Base-by-base conservation (phyloP, 1,140 invertebrate genomes). In the Drosophila arizonae region DNA sequence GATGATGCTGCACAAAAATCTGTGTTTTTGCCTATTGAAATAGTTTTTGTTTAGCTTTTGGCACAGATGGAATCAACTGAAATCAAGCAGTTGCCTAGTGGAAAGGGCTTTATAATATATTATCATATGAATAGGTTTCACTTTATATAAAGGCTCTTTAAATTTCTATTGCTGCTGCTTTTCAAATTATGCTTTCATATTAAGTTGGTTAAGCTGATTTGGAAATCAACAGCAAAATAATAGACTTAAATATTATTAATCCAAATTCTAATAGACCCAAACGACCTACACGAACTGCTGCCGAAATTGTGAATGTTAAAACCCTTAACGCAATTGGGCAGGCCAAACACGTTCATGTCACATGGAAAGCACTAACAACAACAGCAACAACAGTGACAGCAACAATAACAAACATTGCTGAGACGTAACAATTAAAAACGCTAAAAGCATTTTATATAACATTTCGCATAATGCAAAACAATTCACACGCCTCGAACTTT, bases 351-450 rank as follows among this genome's bases (percentile, higher is more conserved):
- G 72, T 74, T 64, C 52, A 55, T 39, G 71, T 74, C 66, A 70
- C 70, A 68, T 41, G 67, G 64, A 61, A 66, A 66, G 58, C 21
- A 65, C 11, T 17, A 33, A 36, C 68, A 71, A 9, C 33, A 17
- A 50, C 61, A 65, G 15, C 46, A 15, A 69, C 50, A 72, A 61
- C 33, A 52, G 3, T n/a, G n/a, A n/a, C 15, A 33, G 24, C 11
- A 24, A 76, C 64, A 24, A 24, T 3, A 28, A 61, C 36, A 62
- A 54, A 60, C 21, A 60, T 24, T 50, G 21, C 26, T 51, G 62
- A 70, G 76, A 86, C 81, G 84, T 86, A 86, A 86, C 82, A 86
- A 88, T 87, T 86, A 87, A 87, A 85, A 87, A 69, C 68, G 77
- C 62, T 86, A 86, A 86, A 82, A 86, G 79, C 79, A 52, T 63